Conservation (phyloP, 2,888 invertebrate species). For the Chloroclystis v-ata region DNA sequence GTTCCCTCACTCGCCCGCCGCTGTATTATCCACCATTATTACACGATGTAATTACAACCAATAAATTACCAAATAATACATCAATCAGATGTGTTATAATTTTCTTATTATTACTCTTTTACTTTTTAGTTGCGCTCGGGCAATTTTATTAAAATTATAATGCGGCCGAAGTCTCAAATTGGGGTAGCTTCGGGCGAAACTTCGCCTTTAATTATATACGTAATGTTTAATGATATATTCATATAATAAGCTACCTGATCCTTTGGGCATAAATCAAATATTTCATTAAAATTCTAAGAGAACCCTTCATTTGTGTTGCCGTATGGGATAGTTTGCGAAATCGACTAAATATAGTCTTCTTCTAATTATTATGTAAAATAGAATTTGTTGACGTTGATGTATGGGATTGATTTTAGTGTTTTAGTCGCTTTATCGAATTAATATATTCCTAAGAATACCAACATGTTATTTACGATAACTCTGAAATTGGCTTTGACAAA, state of each 20-base stretch:
- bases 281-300: constrained; percentile 74
- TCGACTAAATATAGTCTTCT: constrained; percentile 44
- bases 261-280: constrained; percentile 75
- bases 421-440: background rate
- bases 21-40: constrained; percentile 73
- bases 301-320: constrained; percentile 64
- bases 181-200: constrained; percentile 72
- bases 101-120: constrained; percentile 63
- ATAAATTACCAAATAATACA: constrained; percentile 79
- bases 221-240: constrained; percentile 77
- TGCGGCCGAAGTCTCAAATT: constrained; percentile 65
- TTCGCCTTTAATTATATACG: constrained; percentile 73
- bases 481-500: no score
- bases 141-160: constrained; percentile 78
- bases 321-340: constrained; percentile 52
- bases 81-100: constrained; percentile 79
- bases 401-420: constrained; percentile 39
- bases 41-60: constrained; percentile 76
- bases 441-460: background rate
- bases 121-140: constrained; percentile 61
- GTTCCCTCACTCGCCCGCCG: constrained; percentile 53
- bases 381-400: constrained; percentile 54
- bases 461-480: no score
- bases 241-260: constrained; percentile 78
- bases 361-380: constrained; percentile 55